Evolutionary conservation across 2,888 invertebrate species (phyloP), one percentile per base, ranked within the genome.

Genomic region (Callyntrura sp.): DNA sequence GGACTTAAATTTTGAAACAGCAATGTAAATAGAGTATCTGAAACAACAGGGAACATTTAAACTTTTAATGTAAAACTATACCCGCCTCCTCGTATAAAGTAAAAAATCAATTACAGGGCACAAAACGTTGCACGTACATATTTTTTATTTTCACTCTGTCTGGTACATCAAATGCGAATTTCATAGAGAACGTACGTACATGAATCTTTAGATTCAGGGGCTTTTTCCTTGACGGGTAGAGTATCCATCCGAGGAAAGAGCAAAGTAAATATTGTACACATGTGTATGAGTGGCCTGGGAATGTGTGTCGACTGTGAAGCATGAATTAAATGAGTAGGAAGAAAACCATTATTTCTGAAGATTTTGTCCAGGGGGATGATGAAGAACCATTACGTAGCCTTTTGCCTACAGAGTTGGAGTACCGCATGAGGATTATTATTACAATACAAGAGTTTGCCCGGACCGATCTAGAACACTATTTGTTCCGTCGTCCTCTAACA

Each of bases 281-380:
- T 76, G 76, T 55, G 28, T 28, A 76, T 76, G 55, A n/a, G 28
- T 76, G 57, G 57, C 55, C 25, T 73, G 73, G 48, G 68, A 70
- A 70, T 70, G 68, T 68, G 68, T 11, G 35, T 43, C 43, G 43
- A 70, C 14, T 43, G 35, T 35, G 17, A 82, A 23, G 23, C 55
- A 65, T 65, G 82, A 82, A 82, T 82, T 82, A 82, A 82, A 82
- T 82, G 82, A 48, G 23, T 81, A 60, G 81, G 62, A 81, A 62
- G 62, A 81, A 73, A 20, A 12, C 6, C 73, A 73, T 73, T 73
- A 70, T 43, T 17, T 73, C 23, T 73, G 48, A 48, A 20, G 73
- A 48, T 23, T 73, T 48, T 48, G 73, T 48, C 23, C 23, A 17
- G 11, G n/a, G 3, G 45, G 17, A 73, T 51, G 51, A 51, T 25